phyloP scores from a whole-genome alignment of 2,797 vertebrate genomes.

The Muscicapa comitata region DNA sequence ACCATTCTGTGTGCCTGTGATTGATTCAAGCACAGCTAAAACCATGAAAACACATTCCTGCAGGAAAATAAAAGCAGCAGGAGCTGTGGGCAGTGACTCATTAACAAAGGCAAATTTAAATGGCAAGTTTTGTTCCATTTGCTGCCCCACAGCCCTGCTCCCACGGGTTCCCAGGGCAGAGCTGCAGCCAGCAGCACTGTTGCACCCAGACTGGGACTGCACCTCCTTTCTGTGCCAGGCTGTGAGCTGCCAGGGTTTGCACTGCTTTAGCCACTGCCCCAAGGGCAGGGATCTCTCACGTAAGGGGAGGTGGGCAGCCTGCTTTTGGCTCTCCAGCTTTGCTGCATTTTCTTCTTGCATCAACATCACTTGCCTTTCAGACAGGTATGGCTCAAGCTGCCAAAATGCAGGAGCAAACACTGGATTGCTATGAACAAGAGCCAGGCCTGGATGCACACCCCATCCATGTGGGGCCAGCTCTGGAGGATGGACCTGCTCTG shows the following conservation, averaged over 20 bases:
- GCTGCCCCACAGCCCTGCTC: neutral
- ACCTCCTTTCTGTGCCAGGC: neutral
- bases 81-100: neutral
- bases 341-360: neutral
- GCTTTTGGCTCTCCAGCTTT: neutral
- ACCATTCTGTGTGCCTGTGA: neutral
- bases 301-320: neutral
- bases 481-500: neutral
- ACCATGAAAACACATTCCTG: neutral
- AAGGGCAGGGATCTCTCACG: neutral
- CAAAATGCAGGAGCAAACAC: neutral
- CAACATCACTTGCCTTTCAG: neutral
- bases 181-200: neutral
- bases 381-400: fast-evolving
- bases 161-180: neutral
- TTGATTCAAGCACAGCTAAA: neutral
- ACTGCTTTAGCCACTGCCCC: neutral
- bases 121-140: neutral
- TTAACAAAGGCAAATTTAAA: neutral
- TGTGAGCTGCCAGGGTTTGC: neutral
- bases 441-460: neutral
- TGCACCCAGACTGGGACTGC: neutral
- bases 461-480: neutral
- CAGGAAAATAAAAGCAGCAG: constrained; percentile 25
- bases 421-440: neutral